These are phyloP conservation scores for Lophius americanus DNA, from an alignment of 2,797 vertebrate genomes.

Conservation along the genomic window DNA sequence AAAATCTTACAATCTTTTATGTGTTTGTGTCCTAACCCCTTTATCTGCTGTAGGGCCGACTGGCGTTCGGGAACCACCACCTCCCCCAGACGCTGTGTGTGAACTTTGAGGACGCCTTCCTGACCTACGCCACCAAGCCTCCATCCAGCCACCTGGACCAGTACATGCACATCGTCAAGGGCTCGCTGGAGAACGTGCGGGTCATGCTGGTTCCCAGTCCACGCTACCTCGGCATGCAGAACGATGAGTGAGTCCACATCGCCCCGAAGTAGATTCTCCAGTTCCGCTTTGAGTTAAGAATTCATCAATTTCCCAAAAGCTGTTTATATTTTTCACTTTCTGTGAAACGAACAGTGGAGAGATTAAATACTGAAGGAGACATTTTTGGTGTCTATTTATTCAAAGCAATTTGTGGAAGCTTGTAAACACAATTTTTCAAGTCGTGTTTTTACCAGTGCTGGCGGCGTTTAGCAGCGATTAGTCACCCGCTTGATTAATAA, in stretches of 20 bases:
- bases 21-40: not conserved
- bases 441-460: not conserved
- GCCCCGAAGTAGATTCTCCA: not conserved
- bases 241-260: constrained; percentile 91
- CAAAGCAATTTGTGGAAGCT: constrained; percentile 12
- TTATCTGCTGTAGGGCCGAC: constrained; percentile 84
- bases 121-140: constrained; percentile 97
- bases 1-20: not conserved
- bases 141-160: constrained; percentile 97
- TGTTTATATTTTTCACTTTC: not conserved
- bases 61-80: constrained; percentile 97
- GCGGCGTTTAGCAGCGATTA: not conserved
- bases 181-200: constrained; percentile 95
- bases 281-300: not conserved
- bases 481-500: constrained; percentile 5
- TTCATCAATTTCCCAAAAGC: not conserved
- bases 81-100: constrained; percentile 96
- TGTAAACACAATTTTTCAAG: constrained; percentile 13
- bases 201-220: constrained; percentile 99
- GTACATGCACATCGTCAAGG: constrained; percentile 98
- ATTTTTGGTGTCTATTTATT: constrained; percentile 20
- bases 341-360: not conserved
- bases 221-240: constrained; percentile 94
- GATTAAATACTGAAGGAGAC: constrained; percentile 1
- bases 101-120: constrained; percentile 96